Base-by-base conservation (phyloP, 2,797 vertebrate species). In the Hoplostethus mediterraneus region DNA sequence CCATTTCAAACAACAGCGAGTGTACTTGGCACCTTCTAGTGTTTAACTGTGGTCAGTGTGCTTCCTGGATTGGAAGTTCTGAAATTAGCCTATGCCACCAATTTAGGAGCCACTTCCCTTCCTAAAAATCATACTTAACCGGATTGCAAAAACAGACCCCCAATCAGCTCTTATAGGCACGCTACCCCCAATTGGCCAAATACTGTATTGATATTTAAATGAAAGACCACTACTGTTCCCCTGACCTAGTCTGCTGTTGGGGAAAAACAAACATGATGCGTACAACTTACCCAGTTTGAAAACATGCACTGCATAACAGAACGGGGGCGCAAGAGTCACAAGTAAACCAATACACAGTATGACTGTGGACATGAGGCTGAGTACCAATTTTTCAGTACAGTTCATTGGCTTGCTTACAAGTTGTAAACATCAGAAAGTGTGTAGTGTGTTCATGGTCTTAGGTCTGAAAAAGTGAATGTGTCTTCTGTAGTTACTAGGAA, bases 11-110 rank as follows among this genome's bases (percentile, higher is more conserved):
- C 80, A 87, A 66, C 38, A 8, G 33, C 6, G 2, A 10, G 66
- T 77, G 86, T 79, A 63, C 62, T 63, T 80, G 72, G 59, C 52
- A 38, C 80, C 88, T 82, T 79, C 80, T 85, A 81, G 85, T 83
- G 85, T 85, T 80, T 31, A 63, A 67, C 57, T 75, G 79, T 48
- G 47, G 58, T 84, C 78, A 62, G 48, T 77, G 75, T 11, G 33
- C 64, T 67, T 81, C 72, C 63, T 64, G 60, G 44, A 48, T 67
- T 25, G 65, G 56, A 57, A 76, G 75, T 11, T 82, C 66, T 62
- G 71, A 68, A 66, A 65, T n/a, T 44, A 65, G 51, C 14, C 16
- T 38, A 52, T 6, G 1, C 0, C 49, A 64, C 67, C 60, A 33
- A 45, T 56, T 53, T 52, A 30, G 10, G 73, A 49, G 53, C 31